Percentiles rank a stretch among this genome's conserved stretches.
phyloP scores from a whole-genome alignment of 2,797 vertebrate genomes.

The Lagodon rhomboides region DNA sequence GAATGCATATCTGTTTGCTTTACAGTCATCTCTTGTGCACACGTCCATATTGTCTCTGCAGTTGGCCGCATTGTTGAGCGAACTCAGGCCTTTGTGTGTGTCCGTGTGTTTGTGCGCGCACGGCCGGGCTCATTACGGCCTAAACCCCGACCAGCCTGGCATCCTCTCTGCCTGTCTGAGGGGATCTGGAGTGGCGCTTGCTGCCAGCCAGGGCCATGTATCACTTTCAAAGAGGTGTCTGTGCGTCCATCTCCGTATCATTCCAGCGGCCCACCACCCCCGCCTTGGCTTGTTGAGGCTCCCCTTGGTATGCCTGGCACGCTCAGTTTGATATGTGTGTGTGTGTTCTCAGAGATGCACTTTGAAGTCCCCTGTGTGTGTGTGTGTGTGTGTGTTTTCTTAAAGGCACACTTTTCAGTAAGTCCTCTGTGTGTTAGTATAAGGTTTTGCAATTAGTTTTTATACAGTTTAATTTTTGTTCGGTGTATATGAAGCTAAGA shows the following conservation, averaged over 20 bases:
- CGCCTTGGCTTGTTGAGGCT: constrained; percentile 73
- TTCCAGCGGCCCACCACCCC: constrained; percentile 61
- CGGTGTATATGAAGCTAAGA: constrained; percentile 10
- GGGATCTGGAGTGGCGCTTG: constrained; percentile 82
- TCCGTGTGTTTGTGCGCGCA: constrained; percentile 36
- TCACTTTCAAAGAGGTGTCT: constrained; percentile 87
- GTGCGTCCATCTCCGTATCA: constrained; percentile 73
- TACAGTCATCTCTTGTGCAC: constrained; percentile 62
- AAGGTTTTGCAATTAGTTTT: constrained; percentile 33
- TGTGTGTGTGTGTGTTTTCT: background rate
- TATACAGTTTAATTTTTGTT: constrained; percentile 38
- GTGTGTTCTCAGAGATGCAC: constrained; percentile 55
- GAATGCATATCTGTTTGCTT: constrained; percentile 59
- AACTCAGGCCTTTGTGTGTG: constrained; percentile 38
- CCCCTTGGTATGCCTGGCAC: constrained; percentile 79
- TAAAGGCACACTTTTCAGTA: background rate
- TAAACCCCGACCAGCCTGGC: constrained; percentile 80
- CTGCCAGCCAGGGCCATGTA: constrained; percentile 79
- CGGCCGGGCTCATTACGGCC: constrained; percentile 68
- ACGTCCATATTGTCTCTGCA: constrained; percentile 64
- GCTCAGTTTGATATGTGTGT: constrained; percentile 56
- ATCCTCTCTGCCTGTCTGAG: constrained; percentile 78
- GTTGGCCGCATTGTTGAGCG: constrained; percentile 71
- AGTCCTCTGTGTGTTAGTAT: constrained; percentile 17
- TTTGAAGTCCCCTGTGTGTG: constrained; percentile 38